Percentiles rank a stretch among this genome's conserved stretches.
These are phyloP conservation scores for Perca fluviatilis DNA, from an alignment of 2,113 vertebrate genomes.

Conservation along the genomic window DNA sequence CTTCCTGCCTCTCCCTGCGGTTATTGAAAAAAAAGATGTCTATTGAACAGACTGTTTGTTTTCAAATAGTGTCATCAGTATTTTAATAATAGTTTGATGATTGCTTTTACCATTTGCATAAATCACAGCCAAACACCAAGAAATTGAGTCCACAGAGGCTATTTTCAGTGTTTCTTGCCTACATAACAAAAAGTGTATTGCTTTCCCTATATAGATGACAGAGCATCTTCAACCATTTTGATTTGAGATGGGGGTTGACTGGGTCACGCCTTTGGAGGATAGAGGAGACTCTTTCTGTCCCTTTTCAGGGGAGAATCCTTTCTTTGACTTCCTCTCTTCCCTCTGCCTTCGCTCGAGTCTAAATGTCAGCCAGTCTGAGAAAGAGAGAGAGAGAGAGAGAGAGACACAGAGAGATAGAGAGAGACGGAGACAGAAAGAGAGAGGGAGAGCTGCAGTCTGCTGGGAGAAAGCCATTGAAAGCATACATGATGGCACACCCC, in stretches of 20 bases:
- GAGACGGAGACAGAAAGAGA: constrained; percentile 39
- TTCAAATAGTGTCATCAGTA: neutral
- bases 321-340: constrained; percentile 66
- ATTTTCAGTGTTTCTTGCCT: constrained; percentile 14
- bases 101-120: constrained; percentile 6
- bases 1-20: neutral
- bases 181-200: constrained; percentile 11
- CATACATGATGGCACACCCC: constrained; percentile 72
- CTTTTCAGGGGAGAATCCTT: constrained; percentile 61
- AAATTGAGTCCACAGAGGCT: neutral
- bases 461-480: constrained; percentile 74
- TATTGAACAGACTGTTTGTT: neutral
- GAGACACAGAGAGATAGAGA: constrained; percentile 42
- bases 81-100: neutral
- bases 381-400: constrained; percentile 36
- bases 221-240: constrained; percentile 58
- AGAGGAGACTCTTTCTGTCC: constrained; percentile 47
- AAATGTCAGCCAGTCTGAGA: constrained; percentile 79
- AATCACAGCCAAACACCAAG: neutral
- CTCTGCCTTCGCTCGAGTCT: constrained; percentile 63
- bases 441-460: constrained; percentile 62
- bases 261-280: constrained; percentile 69
- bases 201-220: constrained; percentile 46
- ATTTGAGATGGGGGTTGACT: constrained; percentile 60
- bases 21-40: neutral